These are phyloP conservation scores for Zhuqinia jingwanae DNA, from an alignment of 2,888 invertebrate species.

Conservation along the genomic window DNA sequence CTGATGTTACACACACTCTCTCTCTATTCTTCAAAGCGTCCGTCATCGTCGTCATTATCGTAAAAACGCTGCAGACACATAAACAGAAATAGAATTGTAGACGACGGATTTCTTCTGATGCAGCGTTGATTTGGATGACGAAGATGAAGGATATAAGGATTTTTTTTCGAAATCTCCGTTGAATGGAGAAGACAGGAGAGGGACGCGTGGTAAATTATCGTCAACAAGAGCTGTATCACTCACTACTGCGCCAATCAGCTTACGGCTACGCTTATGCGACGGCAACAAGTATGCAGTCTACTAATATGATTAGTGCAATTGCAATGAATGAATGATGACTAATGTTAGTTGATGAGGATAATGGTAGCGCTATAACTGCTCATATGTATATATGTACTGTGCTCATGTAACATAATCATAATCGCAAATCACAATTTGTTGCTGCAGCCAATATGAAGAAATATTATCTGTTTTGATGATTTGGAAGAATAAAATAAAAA, in stretches of 20 bases:
- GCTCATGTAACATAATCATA: constrained; percentile 38
- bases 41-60: constrained; percentile 3
- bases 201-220: neutral
- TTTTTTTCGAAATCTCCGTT: constrained; percentile 38
- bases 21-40: constrained; percentile 4
- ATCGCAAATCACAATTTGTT: neutral
- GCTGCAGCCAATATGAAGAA: constrained; percentile 13
- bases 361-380: constrained; percentile 38
- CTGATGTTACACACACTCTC: neutral
- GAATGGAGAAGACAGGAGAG: constrained; percentile 31
- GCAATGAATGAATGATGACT: constrained; percentile 21
- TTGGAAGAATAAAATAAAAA: constrained; percentile 24
- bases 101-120: constrained; percentile 2
- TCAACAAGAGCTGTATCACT: neutral
- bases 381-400: no score
- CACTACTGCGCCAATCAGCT: constrained; percentile 43
- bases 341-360: constrained; percentile 20
- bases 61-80: neutral
- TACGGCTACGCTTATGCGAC: neutral
- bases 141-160: constrained; percentile 37
- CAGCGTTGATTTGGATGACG: constrained; percentile 31
- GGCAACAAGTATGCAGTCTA: neutral
- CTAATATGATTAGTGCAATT: constrained; percentile 19
- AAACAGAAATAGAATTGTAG: constrained; percentile 45
- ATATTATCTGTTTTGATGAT: constrained; percentile 53